Base-by-base conservation (phyloP, 2,888 invertebrate genomes). In the Pheosia gnoma region DNA sequence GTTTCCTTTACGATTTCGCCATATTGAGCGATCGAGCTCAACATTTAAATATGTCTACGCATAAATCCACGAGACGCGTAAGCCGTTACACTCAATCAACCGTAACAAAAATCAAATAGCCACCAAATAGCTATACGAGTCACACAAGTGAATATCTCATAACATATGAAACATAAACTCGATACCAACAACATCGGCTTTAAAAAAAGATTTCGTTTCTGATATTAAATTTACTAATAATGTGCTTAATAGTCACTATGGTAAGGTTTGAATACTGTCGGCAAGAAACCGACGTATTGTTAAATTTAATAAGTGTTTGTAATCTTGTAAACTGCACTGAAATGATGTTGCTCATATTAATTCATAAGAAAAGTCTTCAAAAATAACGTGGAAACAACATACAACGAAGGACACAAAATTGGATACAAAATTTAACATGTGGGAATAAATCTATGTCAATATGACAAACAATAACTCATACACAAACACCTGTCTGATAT, bases 1-100 rank as follows among this genome's bases (percentile, higher is more conserved):
- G 90, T 88, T 91, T 90, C 89, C 90, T 88, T 89, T 87, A 86
- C 89, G 86, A 89, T 91, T 88, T 85, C 83, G 82, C 84, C 81
- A 84, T 86, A 86, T 86, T 87, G 85, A 88, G 82, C 83, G 86
- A 88, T 88, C 81, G 78, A 69, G 72, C 75, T 81, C 74, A 76
- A 78, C 79, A 72, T 77, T 74, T 79, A 78, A 79, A 83, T 74
- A 68, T 74, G 74, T 68, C 68, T 68, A 67, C 70, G 66, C 67
- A 67, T 75, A 75, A 74, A 75, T 75, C 68, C 72, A 55, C 49
- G 58, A 65, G 67, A 67, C 67, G 64, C 61, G 67, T 73, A 62
- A 62, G 62, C 62, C 62, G 62, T 63, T 65, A 63, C 55, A 66
- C 57, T 64, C 57, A 55, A 45, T 64, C 67, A 60, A n/a, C 45